Conservation (phyloP, 2,113 vertebrate species). For the Rhagologus leucostigma region DNA sequence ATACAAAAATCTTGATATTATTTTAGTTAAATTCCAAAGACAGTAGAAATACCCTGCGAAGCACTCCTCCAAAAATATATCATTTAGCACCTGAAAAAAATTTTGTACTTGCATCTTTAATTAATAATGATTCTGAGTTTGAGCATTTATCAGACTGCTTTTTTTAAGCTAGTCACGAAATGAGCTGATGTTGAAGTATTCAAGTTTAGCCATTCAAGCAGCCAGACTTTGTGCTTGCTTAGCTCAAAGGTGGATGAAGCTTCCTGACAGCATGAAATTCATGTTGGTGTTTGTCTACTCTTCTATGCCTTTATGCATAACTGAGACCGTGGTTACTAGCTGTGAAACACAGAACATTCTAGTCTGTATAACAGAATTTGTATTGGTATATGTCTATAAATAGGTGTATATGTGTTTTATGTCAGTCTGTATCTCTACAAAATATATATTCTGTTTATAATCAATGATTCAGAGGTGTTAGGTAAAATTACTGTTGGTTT, state of each 20-base stretch:
- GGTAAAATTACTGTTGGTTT: not conserved
- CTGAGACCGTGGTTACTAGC: not conserved
- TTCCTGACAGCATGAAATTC: not conserved
- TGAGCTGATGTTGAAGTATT: not conserved
- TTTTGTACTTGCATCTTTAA: not conserved
- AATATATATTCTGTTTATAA: not conserved
- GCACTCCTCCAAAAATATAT: not conserved
- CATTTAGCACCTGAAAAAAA: not conserved
- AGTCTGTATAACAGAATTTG: not conserved
- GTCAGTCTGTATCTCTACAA: not conserved
- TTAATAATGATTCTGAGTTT: not conserved
- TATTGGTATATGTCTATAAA: not conserved
- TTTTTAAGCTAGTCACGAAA: not conserved
- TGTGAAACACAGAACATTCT: not conserved
- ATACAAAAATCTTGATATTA: not conserved
- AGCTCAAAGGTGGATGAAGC: not conserved
- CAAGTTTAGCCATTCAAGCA: not conserved
- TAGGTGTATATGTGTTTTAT: not conserved
- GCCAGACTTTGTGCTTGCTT: not conserved
- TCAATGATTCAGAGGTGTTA: not conserved
- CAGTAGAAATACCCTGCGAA: not conserved
- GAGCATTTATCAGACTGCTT: not conserved
- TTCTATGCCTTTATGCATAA: not conserved
- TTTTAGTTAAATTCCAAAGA: not conserved
- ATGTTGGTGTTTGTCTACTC: not conserved